Conservation (phyloP, 2,797 vertebrate genomes). For the Myotis myotis region DNA sequence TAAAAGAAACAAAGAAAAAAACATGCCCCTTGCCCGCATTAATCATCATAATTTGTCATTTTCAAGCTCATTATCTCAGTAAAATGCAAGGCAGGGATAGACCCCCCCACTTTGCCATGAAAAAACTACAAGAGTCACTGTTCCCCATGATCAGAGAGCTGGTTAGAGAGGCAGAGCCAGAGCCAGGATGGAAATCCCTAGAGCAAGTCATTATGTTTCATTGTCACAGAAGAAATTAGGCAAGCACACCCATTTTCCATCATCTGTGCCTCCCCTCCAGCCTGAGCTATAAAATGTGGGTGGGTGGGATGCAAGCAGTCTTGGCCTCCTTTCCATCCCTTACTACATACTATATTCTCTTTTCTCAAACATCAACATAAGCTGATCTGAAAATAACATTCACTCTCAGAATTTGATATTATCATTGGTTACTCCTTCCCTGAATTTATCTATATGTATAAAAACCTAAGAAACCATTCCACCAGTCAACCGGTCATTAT, state of each 20-base stretch:
- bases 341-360: neutral
- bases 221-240: neutral
- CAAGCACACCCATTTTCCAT: neutral
- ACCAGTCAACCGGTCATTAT: no score
- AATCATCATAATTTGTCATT: neutral
- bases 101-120: neutral
- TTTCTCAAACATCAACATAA: neutral
- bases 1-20: neutral
- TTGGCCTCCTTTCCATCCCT: neutral
- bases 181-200: neutral
- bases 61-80: neutral
- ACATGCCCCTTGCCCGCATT: neutral
- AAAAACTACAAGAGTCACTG: neutral
- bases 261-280: neutral
- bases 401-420: neutral
- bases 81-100: neutral
- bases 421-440: neutral
- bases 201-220: neutral
- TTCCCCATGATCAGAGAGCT: neutral
- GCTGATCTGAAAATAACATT: neutral
- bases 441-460: neutral
- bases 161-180: neutral
- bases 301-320: neutral
- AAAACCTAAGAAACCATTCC: no score
- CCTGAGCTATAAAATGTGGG: neutral